Percentiles rank a stretch among this genome's conserved stretches.
Evolutionary conservation across 2,888 invertebrate species (phyloP).

Genomic region (Amphiduros pacificus): DNA sequence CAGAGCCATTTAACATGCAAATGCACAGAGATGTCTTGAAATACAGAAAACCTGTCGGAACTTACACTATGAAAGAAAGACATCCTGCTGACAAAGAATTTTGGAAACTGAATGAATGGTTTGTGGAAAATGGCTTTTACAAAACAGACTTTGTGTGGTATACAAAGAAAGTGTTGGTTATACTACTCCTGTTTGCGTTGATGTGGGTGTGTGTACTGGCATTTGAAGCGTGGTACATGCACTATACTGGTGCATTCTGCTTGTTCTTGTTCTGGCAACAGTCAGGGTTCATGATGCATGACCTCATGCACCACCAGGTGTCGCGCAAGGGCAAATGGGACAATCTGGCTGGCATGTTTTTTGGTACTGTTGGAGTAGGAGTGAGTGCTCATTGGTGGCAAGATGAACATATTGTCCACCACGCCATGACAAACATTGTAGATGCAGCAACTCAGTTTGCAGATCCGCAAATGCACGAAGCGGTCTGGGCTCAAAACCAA

Average conservation of each 20-base stretch:
- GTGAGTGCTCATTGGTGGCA: constrained; percentile 29
- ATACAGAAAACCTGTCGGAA: constrained; percentile 23
- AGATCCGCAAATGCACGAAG: constrained; percentile 31
- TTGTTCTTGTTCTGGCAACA: constrained; percentile 31
- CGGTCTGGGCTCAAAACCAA: constrained; percentile 27
- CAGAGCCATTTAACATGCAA: constrained; percentile 16
- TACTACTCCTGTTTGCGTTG: constrained; percentile 3
- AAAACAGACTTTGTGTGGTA: constrained; percentile 23
- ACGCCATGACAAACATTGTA: constrained; percentile 26
- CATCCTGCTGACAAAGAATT: constrained; percentile 26
- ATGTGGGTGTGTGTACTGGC: constrained; percentile 1
- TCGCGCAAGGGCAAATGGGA: constrained; percentile 13
- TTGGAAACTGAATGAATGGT: constrained; percentile 16
- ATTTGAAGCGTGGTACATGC: constrained; percentile 22
- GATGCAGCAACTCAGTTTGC: constrained; percentile 20
- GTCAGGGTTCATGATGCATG: constrained; percentile 30
- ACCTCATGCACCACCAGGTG: constrained; percentile 29
- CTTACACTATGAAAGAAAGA: constrained; percentile 10
- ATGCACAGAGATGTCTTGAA: constrained; percentile 21
- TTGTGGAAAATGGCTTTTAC: constrained; percentile 20
- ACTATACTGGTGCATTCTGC: constrained; percentile 18
- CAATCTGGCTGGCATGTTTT: constrained; percentile 11
- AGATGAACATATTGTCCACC: constrained; percentile 31
- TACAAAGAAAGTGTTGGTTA: constrained; percentile 17
- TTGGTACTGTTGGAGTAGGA: constrained; percentile 25